Base-by-base conservation (phyloP, 2,113 vertebrate species). In the Tretioscincus oriximinensis region DNA sequence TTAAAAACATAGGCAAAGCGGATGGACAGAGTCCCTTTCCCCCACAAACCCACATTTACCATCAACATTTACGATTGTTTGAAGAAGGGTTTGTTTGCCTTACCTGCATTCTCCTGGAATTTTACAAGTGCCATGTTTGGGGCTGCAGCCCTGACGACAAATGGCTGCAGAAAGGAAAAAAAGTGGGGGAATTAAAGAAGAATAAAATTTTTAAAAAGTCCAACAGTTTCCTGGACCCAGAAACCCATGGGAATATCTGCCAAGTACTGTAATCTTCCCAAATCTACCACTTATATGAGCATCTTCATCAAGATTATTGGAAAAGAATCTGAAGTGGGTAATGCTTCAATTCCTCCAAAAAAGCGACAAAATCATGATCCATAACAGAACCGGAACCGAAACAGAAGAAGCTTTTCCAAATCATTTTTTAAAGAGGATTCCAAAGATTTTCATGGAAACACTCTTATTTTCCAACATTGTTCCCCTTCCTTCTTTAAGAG, bases 91-190 rank as follows among this genome's bases (percentile, higher is more conserved):
- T 31, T 28, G 61, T 54, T 47, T 28, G 21, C 67, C 85, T 97
- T 98, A 99, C 98, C 96, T 98, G 97, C 98, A 99, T 86, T 95
- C 97, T 84, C 97, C 98, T 21, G 98, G 98, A 88, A 95, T 90
- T 89, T 97, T 98, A 91, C 98, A 99, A 60, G 96, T 97, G 29
- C 98, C 98, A 26, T 99, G 98, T 89, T 97, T 97, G 61, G 95
- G 96, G 93, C 96, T 99, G 94, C 98, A 99, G 91, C 98, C 98
- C 93, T 99, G 98, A 79, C 97, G 96, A 92, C 98, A 99, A 92
- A 99, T 99, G 35, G 98, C 98, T 99, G 92, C 84, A 86, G 89
- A 73, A 54, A 65, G 61, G 85, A 88, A 85, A 45, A 80, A 26
- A 60, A 45, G 28, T 61, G 70, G 84, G 65, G 81, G 69, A 26